Evolutionary conservation across 2,113 vertebrate species (phyloP).

Genomic region (Rhadina sibilatrix): DNA sequence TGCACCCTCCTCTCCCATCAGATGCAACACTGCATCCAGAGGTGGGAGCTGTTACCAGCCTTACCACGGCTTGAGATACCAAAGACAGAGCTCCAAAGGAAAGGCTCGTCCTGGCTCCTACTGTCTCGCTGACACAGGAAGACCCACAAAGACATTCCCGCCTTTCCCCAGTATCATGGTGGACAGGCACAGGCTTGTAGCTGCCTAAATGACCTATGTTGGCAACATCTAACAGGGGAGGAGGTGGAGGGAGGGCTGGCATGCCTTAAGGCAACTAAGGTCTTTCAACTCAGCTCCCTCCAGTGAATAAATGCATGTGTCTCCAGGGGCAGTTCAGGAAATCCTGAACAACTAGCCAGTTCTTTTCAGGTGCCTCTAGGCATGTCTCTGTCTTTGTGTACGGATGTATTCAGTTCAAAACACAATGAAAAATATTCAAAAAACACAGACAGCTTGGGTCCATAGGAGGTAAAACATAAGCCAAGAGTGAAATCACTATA

Average conservation of each 20-base stretch:
- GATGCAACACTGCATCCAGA: neutral
- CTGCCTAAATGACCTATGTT: rapidly evolving
- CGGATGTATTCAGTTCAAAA: neutral
- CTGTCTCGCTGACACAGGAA: neutral
- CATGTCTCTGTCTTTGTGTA: neutral
- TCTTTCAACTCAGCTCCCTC: neutral
- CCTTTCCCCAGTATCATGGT: neutral
- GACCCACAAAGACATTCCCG: neutral
- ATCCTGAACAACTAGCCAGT: neutral
- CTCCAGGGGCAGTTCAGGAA: neutral
- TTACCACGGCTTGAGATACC: neutral
- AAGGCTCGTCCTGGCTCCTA: neutral
- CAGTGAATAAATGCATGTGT: neutral
- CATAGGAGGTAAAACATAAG: neutral
- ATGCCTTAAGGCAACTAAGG: neutral
- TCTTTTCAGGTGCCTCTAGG: neutral
- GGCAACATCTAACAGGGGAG: neutral
- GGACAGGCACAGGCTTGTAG: neutral
- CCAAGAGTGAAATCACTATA: neutral
- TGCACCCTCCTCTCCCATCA: neutral
- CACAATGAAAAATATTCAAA: neutral
- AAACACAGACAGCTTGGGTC: neutral
- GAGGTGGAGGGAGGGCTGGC: neutral
- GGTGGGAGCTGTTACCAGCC: neutral
- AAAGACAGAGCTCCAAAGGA: neutral